Base-by-base conservation (phyloP, 2,888 invertebrate species). In the Crematogaster levior region DNA sequence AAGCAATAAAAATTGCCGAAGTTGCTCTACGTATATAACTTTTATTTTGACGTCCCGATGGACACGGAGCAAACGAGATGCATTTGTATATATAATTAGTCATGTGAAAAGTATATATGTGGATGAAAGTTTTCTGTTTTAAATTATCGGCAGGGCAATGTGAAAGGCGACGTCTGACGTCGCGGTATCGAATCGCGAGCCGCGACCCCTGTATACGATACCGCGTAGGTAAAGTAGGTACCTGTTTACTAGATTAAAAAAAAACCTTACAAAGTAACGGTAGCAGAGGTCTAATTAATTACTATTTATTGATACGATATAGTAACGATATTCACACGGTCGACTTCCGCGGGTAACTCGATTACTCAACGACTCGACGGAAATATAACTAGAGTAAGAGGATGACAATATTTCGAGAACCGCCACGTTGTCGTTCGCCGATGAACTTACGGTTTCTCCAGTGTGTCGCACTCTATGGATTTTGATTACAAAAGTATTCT, bases 141-240 rank as follows among this genome's bases (percentile, higher is more conserved):
- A 87, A 83, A 82, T 91, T 92, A 92, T 94, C 94, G 94, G 91
- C 92, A 90, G 92, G 92, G 93, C 91, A 91, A 89, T 90, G 91
- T 83, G 91, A 91, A 90, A 88, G 90, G 92, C 92, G 93, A 93
- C 93, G 93, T 91, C 93, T 93, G 89, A 92, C 93, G 93, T 93
- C 89, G 92, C 91, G 89, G 92, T 92, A 90, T 92, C 90, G 92
- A 93, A 94, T 94, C 92, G 93, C 93, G 92, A 90, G 85, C 89
- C 92, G 93, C 92, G 92, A 93, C 90, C 86, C 91, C 92, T 92
- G 94, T 94, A 94, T 94, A 94, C 94, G 94, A 94, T 94, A 94
- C 93, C 94, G 93, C 90, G 94, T 94, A 94, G 93, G 94, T 94
- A 94, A 93, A 93, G 93, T 94, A 94, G 94, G 93, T 93, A 94